Evolutionary conservation across 2,888 invertebrate species (phyloP), one percentile per base, ranked within the genome.

Genomic region (Teleogryllus oceanicus): DNA sequence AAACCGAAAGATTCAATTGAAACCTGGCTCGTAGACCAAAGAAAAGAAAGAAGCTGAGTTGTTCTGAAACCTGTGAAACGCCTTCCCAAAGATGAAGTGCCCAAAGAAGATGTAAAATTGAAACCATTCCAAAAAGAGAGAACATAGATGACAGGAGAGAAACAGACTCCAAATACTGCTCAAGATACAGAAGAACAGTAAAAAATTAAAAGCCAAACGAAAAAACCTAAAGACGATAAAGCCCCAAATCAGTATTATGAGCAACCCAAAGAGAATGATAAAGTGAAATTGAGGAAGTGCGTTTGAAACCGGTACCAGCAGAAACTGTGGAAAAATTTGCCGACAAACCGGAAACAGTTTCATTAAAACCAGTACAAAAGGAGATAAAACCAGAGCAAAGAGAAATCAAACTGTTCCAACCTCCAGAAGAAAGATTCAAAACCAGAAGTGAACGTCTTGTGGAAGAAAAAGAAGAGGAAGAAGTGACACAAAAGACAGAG

Each of bases 301-400:
- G 89, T 84, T 85, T 92, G 83, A 89, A 90, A 83, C 91, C 83
- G 3, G 78, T 80, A 2, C 21, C 78, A 81, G 13, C 79, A 78
- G 75, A 74, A 75, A 20, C 80, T 75, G 49, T 83, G 82, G 75
- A 78, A 49, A 74, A 49, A 81, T 4, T 80, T 82, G 81, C 79
- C 83, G 51, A 80, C 82, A 81, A 82, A 62, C 50, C 81, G 37
- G 49, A 50, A 75, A 37, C 74, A 18, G 10, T 49, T n/a, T 49
- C 49, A 20, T 8, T 12, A 74, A 37, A 13, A 24, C 75, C 75
- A 8, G 20, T n/a, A 49, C 2, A 78, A 49, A 78, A 11, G 49
- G 50, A 74, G 5, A 20, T 49, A 76, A 75, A n/a, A n/a, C 49
- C 20, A 77, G 78, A 5, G 85, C 85, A 76, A 86, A 80, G 83